Base-by-base conservation (phyloP, 2,888 invertebrate genomes). In the Eupithecia exiguata region DNA sequence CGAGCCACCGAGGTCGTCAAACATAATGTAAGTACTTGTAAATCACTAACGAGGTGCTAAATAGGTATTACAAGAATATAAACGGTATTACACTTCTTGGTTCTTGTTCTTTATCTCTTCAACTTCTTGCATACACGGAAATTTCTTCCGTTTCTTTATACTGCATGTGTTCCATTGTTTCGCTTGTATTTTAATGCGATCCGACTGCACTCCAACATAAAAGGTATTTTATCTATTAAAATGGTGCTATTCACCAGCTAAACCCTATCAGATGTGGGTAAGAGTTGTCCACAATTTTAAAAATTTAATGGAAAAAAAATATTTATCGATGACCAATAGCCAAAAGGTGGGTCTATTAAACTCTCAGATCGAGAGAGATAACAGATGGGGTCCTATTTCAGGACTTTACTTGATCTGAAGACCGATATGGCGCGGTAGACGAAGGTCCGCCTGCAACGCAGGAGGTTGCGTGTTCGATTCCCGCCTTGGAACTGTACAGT, bases 11-110 rank as follows among this genome's bases (percentile, higher is more conserved):
- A 30, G 1, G 30, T 30, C 30, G 30, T 30, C 30, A n/a, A 30
- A 30, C 30, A 30, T 30, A 3, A 30, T 30, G 30, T 30, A 30
- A 4, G 30, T 49, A 49, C 49, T 49, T n/a, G n/a, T 49, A n/a
- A 9, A 49, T 43, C 0, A 43, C 49, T 25, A 25, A 25, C 21
- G 14, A 25, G 58, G 58, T 58, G 58, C 25, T 58, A 25, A 53
- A 58, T 58, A 58, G 58, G 25, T 58, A 5, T 58, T 5, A 58
- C 12, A 58, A 14, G 25, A 21, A 12, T 69, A 43, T 49, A 43
- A 76, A 84, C 81, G 85, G 74, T 88, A 88, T 86, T 87, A 88
- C 86, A 88, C 86, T 83, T 65, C 36, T 65, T 83, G 75, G 43
- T 69, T 74, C 16, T 69, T 66, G 65, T 53, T 53, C 14, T 25